Conservation (phyloP, 2,888 invertebrate genomes). For the Allophyes oxyacanthae region DNA sequence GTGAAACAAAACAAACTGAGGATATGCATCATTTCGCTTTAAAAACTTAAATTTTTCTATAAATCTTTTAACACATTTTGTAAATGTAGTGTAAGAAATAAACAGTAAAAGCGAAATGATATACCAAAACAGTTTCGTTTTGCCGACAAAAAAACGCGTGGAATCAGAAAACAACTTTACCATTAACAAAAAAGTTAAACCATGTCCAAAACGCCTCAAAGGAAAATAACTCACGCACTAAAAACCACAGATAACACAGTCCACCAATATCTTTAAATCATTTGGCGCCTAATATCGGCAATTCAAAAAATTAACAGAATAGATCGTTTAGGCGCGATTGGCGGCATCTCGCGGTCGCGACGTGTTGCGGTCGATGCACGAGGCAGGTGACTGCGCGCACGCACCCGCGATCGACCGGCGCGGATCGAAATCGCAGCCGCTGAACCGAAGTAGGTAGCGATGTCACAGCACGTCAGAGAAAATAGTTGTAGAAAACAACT, state of each 20-base stretch:
- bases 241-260: constrained; percentile 58
- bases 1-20: constrained; percentile 19
- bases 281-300: constrained; percentile 60
- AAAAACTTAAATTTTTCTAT: neutral
- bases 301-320: constrained; percentile 60
- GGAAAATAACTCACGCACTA: constrained; percentile 59
- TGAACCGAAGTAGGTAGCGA: constrained; percentile 77
- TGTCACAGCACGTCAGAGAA: constrained; percentile 80
- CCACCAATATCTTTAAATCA: constrained; percentile 53
- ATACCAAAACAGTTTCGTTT: constrained; percentile 7
- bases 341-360: constrained; percentile 62
- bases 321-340: constrained; percentile 64
- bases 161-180: constrained; percentile 46
- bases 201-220: constrained; percentile 59
- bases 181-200: constrained; percentile 52
- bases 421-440: constrained; percentile 69
- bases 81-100: neutral
- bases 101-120: constrained; percentile 7
- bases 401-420: constrained; percentile 62
- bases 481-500: constrained; percentile 78
- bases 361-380: constrained; percentile 72
- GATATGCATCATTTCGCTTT: constrained; percentile 7
- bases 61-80: neutral
- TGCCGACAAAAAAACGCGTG: neutral
- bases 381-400: constrained; percentile 79